phyloP scores from a whole-genome alignment of 2,797 vertebrate genomes.

The Rhinophrynus dorsalis region DNA sequence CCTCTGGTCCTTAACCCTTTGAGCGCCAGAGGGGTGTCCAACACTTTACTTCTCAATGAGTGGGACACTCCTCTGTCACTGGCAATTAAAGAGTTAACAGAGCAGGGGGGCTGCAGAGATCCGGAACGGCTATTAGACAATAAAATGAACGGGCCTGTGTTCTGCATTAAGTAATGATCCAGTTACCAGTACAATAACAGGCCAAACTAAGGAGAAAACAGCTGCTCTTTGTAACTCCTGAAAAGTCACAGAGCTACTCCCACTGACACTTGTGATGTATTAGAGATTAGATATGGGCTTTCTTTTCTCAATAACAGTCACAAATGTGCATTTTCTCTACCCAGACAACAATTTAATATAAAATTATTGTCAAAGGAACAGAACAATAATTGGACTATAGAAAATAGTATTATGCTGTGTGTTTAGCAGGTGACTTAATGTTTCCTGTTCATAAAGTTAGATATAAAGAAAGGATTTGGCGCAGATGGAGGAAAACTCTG shows the following conservation, averaged over 20 bases:
- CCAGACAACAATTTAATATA: background rate
- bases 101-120: too few species aligned
- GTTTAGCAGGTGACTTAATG: conserved; percentile 32
- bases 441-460: conserved; percentile 37
- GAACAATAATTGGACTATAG: conserved; percentile 5
- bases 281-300: conserved; percentile 4
- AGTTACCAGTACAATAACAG: background rate
- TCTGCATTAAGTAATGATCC: conserved; percentile 1
- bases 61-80: too few species aligned
- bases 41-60: too few species aligned
- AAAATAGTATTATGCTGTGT: background rate
- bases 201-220: background rate
- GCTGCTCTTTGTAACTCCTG: conserved; percentile 19
- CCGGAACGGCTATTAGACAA: too few species aligned
- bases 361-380: background rate
- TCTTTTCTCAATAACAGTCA: background rate
- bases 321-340: background rate
- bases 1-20: too few species aligned
- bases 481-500: background rate
- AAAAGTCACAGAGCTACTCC: background rate
- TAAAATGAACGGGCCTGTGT: background rate
- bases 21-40: too few species aligned
- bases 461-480: conserved; percentile 35
- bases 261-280: conserved; percentile 3
- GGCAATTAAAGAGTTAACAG: too few species aligned